Percentiles rank a stretch among this genome's conserved stretches.
These are phyloP conservation scores for Helicoverpa assulta DNA, from an alignment of 2,888 invertebrate genomes.

Conservation along the genomic window DNA sequence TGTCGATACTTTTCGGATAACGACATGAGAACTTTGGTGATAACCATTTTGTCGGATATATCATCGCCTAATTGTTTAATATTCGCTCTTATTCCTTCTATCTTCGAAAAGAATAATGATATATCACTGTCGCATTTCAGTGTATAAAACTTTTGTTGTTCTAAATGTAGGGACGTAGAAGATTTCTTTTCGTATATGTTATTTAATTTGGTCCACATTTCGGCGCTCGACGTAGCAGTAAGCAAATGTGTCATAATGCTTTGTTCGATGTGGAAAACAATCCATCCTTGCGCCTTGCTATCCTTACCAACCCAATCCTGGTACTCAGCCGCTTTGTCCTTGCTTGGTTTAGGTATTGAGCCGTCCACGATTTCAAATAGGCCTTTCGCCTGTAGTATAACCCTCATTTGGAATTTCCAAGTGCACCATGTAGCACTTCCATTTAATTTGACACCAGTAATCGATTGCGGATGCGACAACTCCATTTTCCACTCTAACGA, in stretches of 20 bases:
- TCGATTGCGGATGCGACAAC: background rate
- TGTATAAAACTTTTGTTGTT: slow-evolving; percentile 1
- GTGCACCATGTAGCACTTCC: slow-evolving; percentile 14
- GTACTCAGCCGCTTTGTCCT: slow-evolving; percentile 5
- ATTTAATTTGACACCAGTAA: slow-evolving; percentile 7
- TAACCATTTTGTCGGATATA: no score
- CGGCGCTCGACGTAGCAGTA: slow-evolving; percentile 5
- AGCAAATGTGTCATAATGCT: slow-evolving; percentile 10
- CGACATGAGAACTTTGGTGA: no score
- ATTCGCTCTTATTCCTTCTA: no score
- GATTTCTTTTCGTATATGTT: background rate
- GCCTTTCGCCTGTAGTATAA: background rate
- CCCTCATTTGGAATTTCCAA: slow-evolving; percentile 15
- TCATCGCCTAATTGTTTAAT: no score
- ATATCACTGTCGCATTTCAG: background rate
- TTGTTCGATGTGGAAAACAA: slow-evolving; percentile 15
- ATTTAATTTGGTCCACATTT: slow-evolving; percentile 1
- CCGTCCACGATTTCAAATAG: background rate
- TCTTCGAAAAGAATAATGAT: no score
- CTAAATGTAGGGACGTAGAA: background rate
- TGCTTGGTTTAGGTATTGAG: slow-evolving; percentile 10
- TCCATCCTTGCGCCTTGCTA: slow-evolving; percentile 8
- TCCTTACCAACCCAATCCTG: background rate
- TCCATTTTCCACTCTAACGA: slow-evolving; percentile 5
- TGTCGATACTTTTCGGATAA: no score